Evolutionary conservation across 2,797 vertebrate species (phyloP), one percentile per base, ranked within the genome.

Genomic region (Malacoraja senta): DNA sequence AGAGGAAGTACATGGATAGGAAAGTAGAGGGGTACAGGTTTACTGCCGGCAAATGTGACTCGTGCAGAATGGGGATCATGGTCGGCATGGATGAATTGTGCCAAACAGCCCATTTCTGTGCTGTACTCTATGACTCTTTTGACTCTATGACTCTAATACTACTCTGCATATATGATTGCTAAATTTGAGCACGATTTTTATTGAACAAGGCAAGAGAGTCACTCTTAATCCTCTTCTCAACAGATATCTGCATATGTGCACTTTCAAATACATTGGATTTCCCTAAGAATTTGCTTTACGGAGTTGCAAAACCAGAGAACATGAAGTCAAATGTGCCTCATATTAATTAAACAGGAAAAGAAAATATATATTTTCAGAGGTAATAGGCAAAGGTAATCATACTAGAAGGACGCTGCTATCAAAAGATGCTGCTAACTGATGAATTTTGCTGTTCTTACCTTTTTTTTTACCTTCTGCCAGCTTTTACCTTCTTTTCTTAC

Each of bases 271-370:
- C 35, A 81, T n/a, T 84, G 12, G 81, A 29, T 61, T 58, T 26
- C 13, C 53, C 53, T 13, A 84, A 3, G 53, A 15, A 29, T 61
- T 63, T 8, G 13, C 83, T 86, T 86, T 61, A 61, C 58, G 61
- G 61, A n/a, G 58, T 63, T 58, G 61, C 10, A 61, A 26, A 86
- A 86, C 79, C 17, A 53, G 38, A 38, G 79, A 81, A 81, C 1
- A 3, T 90, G 19, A 90, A 35, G 2, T 24, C 7, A 86, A 61
- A 86, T 32, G 63, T 86, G 4, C 8, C 63, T 9, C 63, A 68
- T 17, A 90, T 38, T 91, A 91, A 91, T 91, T 71, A 19, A 71
- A 91, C n/a, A 24, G 65, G 86, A 71, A 91, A 90, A 35, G 44
- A 88, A 63, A 71, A 32, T 80, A 71, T 10, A 21, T n/a, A n/a